Conservation (phyloP, 2,113 vertebrate species). For the Quiscalus mexicanus region DNA sequence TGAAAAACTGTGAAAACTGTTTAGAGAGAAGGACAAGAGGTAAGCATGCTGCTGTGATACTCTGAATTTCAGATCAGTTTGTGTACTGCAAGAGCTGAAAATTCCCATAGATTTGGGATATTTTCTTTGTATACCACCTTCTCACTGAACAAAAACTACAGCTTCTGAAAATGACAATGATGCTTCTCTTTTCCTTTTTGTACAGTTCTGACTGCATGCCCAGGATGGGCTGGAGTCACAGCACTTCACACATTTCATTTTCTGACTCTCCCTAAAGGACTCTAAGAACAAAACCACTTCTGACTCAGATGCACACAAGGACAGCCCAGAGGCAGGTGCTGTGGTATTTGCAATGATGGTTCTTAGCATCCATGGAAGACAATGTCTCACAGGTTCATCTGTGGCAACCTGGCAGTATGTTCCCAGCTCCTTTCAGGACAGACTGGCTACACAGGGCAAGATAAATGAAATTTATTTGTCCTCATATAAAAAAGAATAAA, state of each 20-base stretch:
- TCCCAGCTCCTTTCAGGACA: neutral
- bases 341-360: neutral
- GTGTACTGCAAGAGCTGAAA: neutral
- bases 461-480: neutral
- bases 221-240: neutral
- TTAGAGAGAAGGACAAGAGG: neutral
- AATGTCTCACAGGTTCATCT: neutral
- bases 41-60: neutral
- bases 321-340: neutral
- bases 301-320: neutral
- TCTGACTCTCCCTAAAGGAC: neutral
- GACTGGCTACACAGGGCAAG: neutral
- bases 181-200: neutral
- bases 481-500: neutral
- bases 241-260: neutral
- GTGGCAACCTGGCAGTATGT: neutral
- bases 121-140: neutral
- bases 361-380: neutral
- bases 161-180: neutral
- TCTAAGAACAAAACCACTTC: neutral
- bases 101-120: neutral
- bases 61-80: neutral
- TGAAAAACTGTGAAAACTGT: neutral
- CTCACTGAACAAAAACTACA: neutral
- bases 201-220: neutral